A percentile compares a stretch with the other conserved stretches of the same genome.
These are phyloP conservation scores for Hydrophis major DNA, from an alignment of 2,797 vertebrate species.

Conservation along the genomic window DNA sequence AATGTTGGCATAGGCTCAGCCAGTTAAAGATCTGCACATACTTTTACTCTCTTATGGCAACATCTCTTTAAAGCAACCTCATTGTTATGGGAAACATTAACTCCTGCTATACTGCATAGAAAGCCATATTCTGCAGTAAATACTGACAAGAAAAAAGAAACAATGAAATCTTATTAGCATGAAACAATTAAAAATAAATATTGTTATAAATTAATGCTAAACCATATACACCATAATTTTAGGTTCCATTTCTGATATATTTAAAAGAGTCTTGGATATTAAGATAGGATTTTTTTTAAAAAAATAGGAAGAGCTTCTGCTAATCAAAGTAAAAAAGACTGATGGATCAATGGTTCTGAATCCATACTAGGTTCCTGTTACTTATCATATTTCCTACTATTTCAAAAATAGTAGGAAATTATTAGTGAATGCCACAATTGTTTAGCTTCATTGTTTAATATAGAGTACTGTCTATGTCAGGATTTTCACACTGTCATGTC, in stretches of 20 bases:
- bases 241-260: neutral
- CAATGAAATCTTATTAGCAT: neutral
- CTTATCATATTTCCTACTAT: neutral
- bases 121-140: neutral
- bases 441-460: neutral
- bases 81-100: neutral
- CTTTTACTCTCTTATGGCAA: neutral
- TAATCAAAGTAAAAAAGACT: neutral
- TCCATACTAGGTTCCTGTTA: neutral
- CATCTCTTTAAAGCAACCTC: neutral
- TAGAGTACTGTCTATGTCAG: neutral
- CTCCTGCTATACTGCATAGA: neutral
- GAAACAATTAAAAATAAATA: neutral
- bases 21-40: neutral
- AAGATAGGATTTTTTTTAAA: neutral
- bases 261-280: neutral
- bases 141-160: neutral
- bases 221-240: neutral
- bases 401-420: neutral
- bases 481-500: neutral
- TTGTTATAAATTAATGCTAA: neutral
- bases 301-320: neutral
- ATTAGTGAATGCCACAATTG: neutral
- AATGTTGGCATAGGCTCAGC: neutral
- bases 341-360: neutral